Percentiles rank a stretch among this genome's conserved stretches.
phyloP scores from a whole-genome alignment of 2,797 vertebrate species.

The Loris lydekkerianus region DNA sequence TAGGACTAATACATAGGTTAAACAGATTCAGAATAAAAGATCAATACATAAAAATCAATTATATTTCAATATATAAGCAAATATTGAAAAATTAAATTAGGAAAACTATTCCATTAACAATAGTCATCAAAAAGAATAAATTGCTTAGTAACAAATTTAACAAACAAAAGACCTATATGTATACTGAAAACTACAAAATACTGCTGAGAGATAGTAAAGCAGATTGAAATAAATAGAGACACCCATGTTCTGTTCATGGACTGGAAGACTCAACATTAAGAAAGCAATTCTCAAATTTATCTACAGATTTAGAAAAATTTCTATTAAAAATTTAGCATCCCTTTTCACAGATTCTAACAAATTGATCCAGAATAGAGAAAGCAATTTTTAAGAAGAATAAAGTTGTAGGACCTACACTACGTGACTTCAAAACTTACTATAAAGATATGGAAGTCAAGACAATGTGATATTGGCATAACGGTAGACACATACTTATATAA shows the following conservation, averaged over 20 bases:
- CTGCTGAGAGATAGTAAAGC: background rate
- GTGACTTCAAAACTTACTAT: background rate
- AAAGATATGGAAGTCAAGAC: conserved; percentile 29
- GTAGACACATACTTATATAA: background rate
- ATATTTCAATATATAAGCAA: background rate
- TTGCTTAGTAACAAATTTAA: background rate
- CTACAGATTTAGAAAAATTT: background rate
- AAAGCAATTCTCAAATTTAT: conserved; percentile 32
- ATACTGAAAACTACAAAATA: background rate
- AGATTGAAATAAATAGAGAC: conserved; percentile 25
- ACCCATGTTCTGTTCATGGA: background rate
- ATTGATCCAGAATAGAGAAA: background rate
- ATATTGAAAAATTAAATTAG: conserved; percentile 50
- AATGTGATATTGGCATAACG: background rate
- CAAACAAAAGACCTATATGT: background rate
- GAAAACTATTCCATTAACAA: background rate
- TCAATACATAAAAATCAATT: conserved; percentile 6
- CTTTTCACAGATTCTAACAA: conserved; percentile 59
- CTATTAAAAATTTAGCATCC: background rate
- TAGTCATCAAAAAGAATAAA: conserved; percentile 34
- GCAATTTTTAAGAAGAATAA: background rate
- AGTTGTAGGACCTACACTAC: background rate
- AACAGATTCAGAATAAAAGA: conserved; percentile 5
- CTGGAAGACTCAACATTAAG: background rate
- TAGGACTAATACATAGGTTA: conserved; percentile 21